phyloP scores from a whole-genome alignment of 2,797 vertebrate species.

The Fringilla coelebs region DNA sequence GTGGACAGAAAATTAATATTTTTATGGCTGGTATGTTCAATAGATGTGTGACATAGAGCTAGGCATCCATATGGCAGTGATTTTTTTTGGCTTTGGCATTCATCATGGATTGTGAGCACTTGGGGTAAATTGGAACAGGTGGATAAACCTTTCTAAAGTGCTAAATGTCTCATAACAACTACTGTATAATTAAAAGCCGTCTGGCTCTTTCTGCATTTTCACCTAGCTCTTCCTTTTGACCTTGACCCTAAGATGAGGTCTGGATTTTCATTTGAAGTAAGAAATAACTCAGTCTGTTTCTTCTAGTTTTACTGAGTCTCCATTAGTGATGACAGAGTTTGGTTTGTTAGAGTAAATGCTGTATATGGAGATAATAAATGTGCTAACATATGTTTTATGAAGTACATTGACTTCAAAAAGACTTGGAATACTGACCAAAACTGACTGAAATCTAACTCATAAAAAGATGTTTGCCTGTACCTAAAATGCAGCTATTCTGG shows the following conservation, averaged over 20 bases:
- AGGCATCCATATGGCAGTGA: not conserved
- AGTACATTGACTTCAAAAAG: not conserved
- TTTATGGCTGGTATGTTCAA: not conserved
- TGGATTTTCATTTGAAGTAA: constrained; percentile 58
- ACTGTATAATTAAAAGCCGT: constrained; percentile 29
- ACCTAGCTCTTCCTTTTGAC: constrained; percentile 41
- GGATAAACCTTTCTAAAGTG: constrained; percentile 30
- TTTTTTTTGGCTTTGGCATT: not conserved
- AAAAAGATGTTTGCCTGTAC: not conserved
- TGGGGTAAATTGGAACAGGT: constrained; percentile 30
- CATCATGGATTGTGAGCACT: not conserved
- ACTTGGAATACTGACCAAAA: not conserved
- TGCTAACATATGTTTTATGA: not conserved
- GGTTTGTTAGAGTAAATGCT: not conserved
- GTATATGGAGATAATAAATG: not conserved
- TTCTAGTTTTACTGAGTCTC: constrained; percentile 56
- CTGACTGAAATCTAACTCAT: not conserved
- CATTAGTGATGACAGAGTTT: not conserved
- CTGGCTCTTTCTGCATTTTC: constrained; percentile 11
- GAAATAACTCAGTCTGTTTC: constrained; percentile 37
- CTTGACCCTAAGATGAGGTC: constrained; percentile 60
- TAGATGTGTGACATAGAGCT: not conserved
- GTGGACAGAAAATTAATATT: not conserved
- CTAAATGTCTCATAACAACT: constrained; percentile 14
- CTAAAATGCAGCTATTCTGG: not conserved